Evolutionary conservation across 2,888 invertebrate genomes (phyloP), one percentile per base, ranked within the genome.

Genomic region (Neoitamus cyanurus): DNA sequence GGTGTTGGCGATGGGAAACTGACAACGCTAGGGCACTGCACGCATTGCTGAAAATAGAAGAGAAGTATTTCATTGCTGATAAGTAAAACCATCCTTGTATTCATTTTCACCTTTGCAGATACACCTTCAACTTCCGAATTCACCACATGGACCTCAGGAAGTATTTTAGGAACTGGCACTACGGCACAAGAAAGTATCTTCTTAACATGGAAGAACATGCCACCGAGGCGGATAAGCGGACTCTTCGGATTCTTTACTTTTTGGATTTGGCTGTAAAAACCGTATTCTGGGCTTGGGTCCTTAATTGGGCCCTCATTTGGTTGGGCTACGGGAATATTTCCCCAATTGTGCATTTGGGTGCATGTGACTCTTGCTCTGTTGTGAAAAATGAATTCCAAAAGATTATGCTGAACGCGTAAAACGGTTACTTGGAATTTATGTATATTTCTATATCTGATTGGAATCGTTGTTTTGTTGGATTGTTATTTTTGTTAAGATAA

Each of bases 81-180:
- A 58, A 58, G 20, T 15, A n/a, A 20, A 58, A 15, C 13, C 13
- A 42, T 42, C 42, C 7, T 34, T 34, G 7, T 34, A 7, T 7
- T 58, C 15, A 42, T 42, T 42, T 42, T 4, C n/a, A 42, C 42
- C 30, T 1, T 83, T 83, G 15, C 34, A 83, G 83, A 34, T 4
- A 42, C 25, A 68, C 11, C 4, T 85, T 85, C 75, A 85, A 85
- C 20, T 85, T 85, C 31, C 70, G 58, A 72, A 58, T 72, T 30
- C 28, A 58, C 36, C 13, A 80, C 31, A 75, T 84, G 72, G 34
- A 85, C 37, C 31, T 78, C 6, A 9, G 37, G 11, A 84, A 85
- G 36, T 85, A 85, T 48, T 73, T 85, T 1, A 72, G 42, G 20
- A 48, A 72, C 36, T 85, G 85, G 85, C 78, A 84, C 37, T 58